These are phyloP conservation scores for Phyllostomus hastatus DNA, from an alignment of 2,113 vertebrate genomes.

Conservation along the genomic window DNA sequence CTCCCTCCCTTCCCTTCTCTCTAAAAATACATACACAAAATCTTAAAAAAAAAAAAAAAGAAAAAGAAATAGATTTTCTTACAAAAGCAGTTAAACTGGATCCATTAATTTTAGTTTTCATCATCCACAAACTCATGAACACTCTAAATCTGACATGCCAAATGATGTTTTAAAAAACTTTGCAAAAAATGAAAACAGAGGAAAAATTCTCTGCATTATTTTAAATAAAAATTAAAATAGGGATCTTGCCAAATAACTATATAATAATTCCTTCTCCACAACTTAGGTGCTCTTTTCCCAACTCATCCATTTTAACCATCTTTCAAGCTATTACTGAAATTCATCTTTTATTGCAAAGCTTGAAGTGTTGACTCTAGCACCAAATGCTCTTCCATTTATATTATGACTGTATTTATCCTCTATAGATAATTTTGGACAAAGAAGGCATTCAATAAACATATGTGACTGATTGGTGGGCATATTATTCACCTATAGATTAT, in stretches of 20 bases:
- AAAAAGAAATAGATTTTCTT: not conserved
- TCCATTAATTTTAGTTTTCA: not conserved
- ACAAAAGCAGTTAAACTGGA: not conserved
- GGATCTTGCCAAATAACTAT: not conserved
- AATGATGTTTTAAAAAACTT: not conserved
- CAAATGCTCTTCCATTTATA: slow-evolving; percentile 5
- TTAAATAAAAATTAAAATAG: not conserved
- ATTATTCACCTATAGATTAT: not conserved
- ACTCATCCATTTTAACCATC: not conserved
- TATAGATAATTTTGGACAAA: not conserved
- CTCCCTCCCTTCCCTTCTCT: too few relatives aligned
- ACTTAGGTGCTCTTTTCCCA: not conserved
- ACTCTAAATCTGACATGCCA: not conserved
- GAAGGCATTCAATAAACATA: not conserved
- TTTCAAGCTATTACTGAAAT: not conserved
- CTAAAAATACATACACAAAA: too few relatives aligned
- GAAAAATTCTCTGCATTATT: not conserved
- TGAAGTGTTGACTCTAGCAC: not conserved
- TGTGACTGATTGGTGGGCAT: not conserved
- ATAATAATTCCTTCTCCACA: not conserved
- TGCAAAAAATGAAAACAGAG: not conserved
- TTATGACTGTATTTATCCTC: not conserved
- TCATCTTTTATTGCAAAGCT: not conserved
- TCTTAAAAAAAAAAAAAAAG: too few relatives aligned
- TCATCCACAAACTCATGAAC: slow-evolving; percentile 4